Evolutionary conservation across 2,797 vertebrate species (phyloP).

Genomic region (Hippopotamyrus pictus): DNA sequence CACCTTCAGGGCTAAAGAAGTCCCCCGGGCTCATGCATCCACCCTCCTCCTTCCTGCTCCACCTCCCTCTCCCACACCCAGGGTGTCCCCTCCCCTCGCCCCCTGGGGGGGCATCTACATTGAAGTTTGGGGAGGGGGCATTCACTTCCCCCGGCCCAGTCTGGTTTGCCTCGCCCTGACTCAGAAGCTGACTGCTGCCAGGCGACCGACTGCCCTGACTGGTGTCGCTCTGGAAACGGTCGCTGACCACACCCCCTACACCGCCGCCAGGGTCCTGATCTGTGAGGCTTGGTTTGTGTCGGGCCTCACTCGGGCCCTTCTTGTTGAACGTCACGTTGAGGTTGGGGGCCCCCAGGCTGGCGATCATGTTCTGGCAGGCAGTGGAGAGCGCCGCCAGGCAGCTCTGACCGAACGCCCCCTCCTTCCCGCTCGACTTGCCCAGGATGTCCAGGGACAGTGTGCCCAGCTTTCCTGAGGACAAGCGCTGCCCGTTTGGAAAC

Average conservation of each 20-base stretch:
- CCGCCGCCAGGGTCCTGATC: constrained; percentile 81
- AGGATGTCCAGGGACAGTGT: constrained; percentile 67
- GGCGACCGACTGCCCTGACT: constrained; percentile 73
- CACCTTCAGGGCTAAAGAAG: constrained; percentile 75
- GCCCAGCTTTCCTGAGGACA: constrained; percentile 56
- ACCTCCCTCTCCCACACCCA: constrained; percentile 83
- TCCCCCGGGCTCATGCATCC: constrained; percentile 90
- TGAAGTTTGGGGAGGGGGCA: constrained; percentile 86
- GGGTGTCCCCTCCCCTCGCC: constrained; percentile 80
- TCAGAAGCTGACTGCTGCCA: constrained; percentile 66
- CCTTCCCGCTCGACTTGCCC: constrained; percentile 65
- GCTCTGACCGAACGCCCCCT: constrained; percentile 90
- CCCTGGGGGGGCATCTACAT: constrained; percentile 78
- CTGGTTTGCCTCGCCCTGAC: constrained; percentile 67
- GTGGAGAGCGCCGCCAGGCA: constrained; percentile 96
- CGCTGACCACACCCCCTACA: constrained; percentile 64
- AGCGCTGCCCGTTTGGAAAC: constrained; percentile 44
- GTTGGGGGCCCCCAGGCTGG: constrained; percentile 93
- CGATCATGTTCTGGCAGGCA: constrained; percentile 99
- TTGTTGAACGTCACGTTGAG: constrained; percentile 99
- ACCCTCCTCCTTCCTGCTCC: constrained; percentile 95
- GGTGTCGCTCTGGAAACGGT: constrained; percentile 72
- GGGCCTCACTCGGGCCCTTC: constrained; percentile 83
- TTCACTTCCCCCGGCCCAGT: constrained; percentile 80
- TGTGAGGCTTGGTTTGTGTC: constrained; percentile 88